Base-by-base conservation (phyloP, 2,888 invertebrate species). In the Hedychridium roseum region DNA sequence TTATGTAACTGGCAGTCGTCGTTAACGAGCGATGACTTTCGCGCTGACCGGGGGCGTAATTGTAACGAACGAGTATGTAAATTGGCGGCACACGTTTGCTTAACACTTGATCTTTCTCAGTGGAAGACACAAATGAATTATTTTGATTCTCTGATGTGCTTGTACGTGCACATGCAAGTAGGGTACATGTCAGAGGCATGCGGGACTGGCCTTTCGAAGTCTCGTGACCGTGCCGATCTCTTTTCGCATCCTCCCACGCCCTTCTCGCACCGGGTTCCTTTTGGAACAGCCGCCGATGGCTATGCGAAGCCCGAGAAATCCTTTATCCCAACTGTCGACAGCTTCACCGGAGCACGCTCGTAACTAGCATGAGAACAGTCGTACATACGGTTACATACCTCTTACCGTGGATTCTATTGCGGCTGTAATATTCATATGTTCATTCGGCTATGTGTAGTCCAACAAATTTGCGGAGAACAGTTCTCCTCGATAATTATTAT, bases 11-110 rank as follows among this genome's bases (percentile, higher is more conserved):
- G n/a, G n/a, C n/a, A n/a, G 50, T 45, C 41, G 31, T 51, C 52
- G 52, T 50, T 43, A 54, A 43, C 43, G 41, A 54, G 40, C 42
- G 43, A 47, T 34, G 43, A 49, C 50, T 56, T 39, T 46, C 46
- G 48, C 51, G 37, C 43, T 42, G 50, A 37, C 43, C 44, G 40
- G 50, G 30, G 42, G 47, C 50, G 56, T 64, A 60, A 65, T 65
- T 61, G 64, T 63, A 63, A 61, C 64, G 54, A 55, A 58, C 61
- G 57, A 51, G 64, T 64, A 66, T 66, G 64, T 60, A 60, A 66
- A 66, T 64, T 52, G 56, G 54, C 50, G 51, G 54, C 51, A 49
- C n/a, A n/a, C 46, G 47, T 50, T 65, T 45, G 57, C 61, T 54
- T 63, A 59, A 56, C 60, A 47, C 54, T 54, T 54, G 53, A 54